Conservation (phyloP, 2,888 invertebrate genomes). For the Achlya flavicornis region DNA sequence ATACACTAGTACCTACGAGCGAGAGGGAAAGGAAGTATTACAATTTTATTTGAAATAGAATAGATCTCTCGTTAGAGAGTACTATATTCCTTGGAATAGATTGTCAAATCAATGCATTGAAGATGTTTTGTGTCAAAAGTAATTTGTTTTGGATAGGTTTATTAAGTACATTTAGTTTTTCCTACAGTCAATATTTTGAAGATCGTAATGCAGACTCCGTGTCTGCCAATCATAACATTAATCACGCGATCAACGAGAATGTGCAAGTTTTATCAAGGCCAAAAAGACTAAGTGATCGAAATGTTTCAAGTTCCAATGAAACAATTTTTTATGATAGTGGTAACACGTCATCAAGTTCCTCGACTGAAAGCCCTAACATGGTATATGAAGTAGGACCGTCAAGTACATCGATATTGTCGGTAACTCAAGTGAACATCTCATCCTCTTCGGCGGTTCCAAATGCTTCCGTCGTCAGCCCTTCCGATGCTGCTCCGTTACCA, state of each 20-base stretch:
- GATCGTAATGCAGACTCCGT: background rate
- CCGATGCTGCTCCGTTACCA: conserved; percentile 91
- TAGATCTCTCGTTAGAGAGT: too few relatives aligned
- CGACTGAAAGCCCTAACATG: conserved; percentile 59
- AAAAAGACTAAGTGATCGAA: conserved; percentile 55
- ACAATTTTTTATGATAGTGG: conserved; percentile 40
- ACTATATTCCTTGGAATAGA: too few relatives aligned
- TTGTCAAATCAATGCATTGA: conserved; percentile 8
- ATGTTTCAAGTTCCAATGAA: conserved; percentile 61
- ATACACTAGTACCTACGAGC: too few relatives aligned
- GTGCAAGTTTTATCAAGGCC: conserved; percentile 53
- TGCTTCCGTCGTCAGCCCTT: conserved; percentile 82
- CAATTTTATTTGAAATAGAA: too few relatives aligned
- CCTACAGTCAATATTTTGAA: conserved; percentile 29
- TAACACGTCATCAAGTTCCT: conserved; percentile 45
- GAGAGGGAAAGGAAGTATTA: too few relatives aligned
- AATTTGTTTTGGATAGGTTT: conserved; percentile 42
- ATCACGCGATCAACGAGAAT: conserved; percentile 15
- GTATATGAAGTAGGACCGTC: conserved; percentile 66
- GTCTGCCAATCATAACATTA: background rate
- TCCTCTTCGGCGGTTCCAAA: conserved; percentile 62
- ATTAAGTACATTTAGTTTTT: conserved; percentile 32
- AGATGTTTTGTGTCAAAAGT: conserved; percentile 33
- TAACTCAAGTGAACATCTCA: conserved; percentile 63
- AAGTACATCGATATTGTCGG: conserved; percentile 59